These are phyloP conservation scores for Cecropterus lyciades DNA, from an alignment of 1,140 invertebrate species.

Conservation along the genomic window DNA sequence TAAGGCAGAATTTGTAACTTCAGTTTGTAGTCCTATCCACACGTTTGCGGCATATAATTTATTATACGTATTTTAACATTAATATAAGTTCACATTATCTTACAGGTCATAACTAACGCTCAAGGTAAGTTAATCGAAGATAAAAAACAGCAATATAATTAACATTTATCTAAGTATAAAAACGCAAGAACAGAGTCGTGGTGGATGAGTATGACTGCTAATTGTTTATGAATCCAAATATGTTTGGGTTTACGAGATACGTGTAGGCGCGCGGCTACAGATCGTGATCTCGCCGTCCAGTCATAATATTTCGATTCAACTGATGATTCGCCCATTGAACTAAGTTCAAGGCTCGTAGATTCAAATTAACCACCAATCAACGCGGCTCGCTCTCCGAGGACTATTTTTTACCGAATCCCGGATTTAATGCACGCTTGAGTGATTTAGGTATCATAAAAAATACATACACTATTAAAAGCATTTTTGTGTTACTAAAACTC, in stretches of 20 bases:
- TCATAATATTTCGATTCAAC: constrained; percentile 31
- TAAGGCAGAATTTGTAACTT: too few species aligned
- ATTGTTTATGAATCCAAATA: constrained; percentile 29
- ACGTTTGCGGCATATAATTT: too few species aligned
- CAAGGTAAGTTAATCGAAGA: too few species aligned
- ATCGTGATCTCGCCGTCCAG: background rate
- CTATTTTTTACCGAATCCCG: constrained; percentile 23
- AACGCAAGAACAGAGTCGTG: background rate
- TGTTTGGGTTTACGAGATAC: constrained; percentile 30
- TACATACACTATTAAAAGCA: background rate
- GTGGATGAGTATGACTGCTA: constrained; percentile 8
- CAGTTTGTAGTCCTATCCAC: too few species aligned
- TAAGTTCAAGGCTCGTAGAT: constrained; percentile 28
- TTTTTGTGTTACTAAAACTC: background rate
- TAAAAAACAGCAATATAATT: background rate
- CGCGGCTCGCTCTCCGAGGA: background rate
- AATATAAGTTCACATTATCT: too few species aligned
- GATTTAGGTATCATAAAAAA: background rate
- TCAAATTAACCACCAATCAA: constrained; percentile 6
- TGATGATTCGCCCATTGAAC: constrained; percentile 28
- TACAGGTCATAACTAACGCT: too few species aligned
- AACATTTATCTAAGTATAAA: background rate
- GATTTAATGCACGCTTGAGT: constrained; percentile 11
- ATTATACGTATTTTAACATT: too few species aligned
- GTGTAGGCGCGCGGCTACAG: constrained; percentile 13